These are phyloP conservation scores for Clarias magur DNA, from an alignment of 2,113 vertebrate genomes.

Conservation along the genomic window DNA sequence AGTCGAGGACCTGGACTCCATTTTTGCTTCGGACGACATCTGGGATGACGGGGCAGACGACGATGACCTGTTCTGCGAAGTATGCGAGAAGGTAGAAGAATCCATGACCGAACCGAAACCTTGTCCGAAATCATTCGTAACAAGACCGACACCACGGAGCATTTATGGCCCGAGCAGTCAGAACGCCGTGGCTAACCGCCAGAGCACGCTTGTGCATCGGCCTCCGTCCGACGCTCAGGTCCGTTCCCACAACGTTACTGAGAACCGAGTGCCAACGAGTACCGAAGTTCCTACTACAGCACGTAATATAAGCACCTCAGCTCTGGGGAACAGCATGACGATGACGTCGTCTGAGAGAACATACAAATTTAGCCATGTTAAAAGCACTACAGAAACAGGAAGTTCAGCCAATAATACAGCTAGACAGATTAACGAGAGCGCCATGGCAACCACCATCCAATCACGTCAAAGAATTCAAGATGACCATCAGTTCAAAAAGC, in stretches of 20 bases:
- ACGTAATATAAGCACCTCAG: not conserved
- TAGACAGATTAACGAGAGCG: constrained; percentile 7
- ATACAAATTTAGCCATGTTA: constrained; percentile 68
- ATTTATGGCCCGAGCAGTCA: not conserved
- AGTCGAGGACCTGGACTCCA: constrained; percentile 60
- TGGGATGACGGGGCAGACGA: constrained; percentile 83
- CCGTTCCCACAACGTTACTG: not conserved
- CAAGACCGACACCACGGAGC: not conserved
- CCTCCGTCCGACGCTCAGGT: not conserved
- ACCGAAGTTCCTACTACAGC: not conserved
- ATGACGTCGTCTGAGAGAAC: constrained; percentile 37
- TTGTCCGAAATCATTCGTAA: not conserved
- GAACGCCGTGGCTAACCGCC: not conserved
- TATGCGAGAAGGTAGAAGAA: constrained; percentile 86
- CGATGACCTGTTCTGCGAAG: constrained; percentile 83
- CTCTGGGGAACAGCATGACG: not conserved
- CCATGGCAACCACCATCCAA: not conserved
- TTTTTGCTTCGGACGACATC: constrained; percentile 66
- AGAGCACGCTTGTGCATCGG: not conserved
- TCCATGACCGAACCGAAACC: constrained; percentile 65
- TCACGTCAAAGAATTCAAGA: constrained; percentile 23
- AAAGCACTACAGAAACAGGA: constrained; percentile 42
- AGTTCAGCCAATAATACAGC: not conserved
- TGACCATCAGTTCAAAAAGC: constrained; percentile 61
- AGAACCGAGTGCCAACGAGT: not conserved